Evolutionary conservation across 1,140 invertebrate genomes (phyloP), one percentile per base, ranked within the genome.

Genomic region (Thalassaphorura encarpata): DNA sequence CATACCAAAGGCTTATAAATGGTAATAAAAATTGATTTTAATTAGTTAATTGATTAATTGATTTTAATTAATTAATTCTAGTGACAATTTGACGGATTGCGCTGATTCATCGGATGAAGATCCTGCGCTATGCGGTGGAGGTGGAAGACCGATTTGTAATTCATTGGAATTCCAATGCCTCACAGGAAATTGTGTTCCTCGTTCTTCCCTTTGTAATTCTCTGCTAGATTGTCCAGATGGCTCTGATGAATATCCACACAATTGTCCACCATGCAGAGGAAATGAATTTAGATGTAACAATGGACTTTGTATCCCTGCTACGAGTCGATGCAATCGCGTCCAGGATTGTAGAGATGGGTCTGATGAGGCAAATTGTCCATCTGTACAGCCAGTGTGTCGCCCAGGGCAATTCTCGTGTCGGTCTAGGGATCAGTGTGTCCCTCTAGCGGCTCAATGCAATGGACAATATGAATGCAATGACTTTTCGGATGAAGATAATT

Each of bases 401-500:
- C 73, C 67, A 42, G 73, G 75, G 36, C 67, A 80, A 60, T 77
- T 74, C 63, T 70, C 71, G 11, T 87, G 83, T 70, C 66, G 70
- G 36, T 77, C 79, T 68, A 76, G 79, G 31, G 66, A 73, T 11
- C 68, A 72, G 55, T 81, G 79, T 67, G 76, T 81, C 58, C 70
- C 70, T 36, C 68, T 72, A 52, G 67, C 69, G n/a, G 71, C 72
- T 52, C 72, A 75, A 61, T 82, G 80, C 67, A 75, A 82, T 64
- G 63, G 64, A 8, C 71, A 78, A 72, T 83, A 83, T 77, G 87
- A 93, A 77, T 94, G 90, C 77, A 79, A 78, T 71, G 89, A 93
- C 76, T 84, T 85, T 77, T 89, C 86, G 63, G 90, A 94, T 74
- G 89, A 94, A 77, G 82, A 86, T 71, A 82, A 85, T 73, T 92